These are phyloP conservation scores for Belonocnema kinseyi DNA, from an alignment of 1,140 invertebrate species.

Conservation along the genomic window DNA sequence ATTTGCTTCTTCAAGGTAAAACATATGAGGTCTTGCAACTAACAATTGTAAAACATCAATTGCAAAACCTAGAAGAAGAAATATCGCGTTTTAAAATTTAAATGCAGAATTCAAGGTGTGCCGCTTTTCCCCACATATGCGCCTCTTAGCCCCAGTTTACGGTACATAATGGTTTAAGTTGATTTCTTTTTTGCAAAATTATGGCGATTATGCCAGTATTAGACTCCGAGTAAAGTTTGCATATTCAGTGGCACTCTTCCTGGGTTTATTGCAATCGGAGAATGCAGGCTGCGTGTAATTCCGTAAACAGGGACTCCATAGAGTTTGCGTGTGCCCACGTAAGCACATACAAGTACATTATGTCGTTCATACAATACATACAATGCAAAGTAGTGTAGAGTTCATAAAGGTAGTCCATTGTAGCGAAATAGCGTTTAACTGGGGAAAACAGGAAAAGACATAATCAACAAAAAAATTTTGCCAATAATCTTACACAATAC, in stretches of 20 bases:
- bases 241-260: not conserved
- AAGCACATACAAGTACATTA: conserved; percentile 62
- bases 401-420: conserved; percentile 71
- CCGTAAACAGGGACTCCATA: conserved; percentile 54
- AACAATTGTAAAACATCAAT: no score
- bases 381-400: conserved; percentile 72
- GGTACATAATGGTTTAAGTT: no score
- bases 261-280: conserved; percentile 15
- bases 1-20: no score
- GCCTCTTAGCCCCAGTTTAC: no score
- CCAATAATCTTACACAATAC: conserved; percentile 53
- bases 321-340: conserved; percentile 62
- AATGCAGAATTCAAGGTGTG: no score
- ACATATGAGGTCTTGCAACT: no score
- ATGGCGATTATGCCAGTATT: no score
- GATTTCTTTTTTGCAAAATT: no score
- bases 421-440: conserved; percentile 72
- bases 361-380: conserved; percentile 65
- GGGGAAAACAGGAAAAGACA: conserved; percentile 55
- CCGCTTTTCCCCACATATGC: no score
- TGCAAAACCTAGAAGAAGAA: no score
- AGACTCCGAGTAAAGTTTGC: not conserved
- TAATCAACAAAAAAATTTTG: conserved; percentile 59
- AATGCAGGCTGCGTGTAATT: conserved; percentile 45
- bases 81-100: no score